A percentile compares a stretch with the other conserved stretches of the same genome.
Evolutionary conservation across 2,888 invertebrate genomes (phyloP).

Genomic region (Paralinhomoeus sp.): DNA sequence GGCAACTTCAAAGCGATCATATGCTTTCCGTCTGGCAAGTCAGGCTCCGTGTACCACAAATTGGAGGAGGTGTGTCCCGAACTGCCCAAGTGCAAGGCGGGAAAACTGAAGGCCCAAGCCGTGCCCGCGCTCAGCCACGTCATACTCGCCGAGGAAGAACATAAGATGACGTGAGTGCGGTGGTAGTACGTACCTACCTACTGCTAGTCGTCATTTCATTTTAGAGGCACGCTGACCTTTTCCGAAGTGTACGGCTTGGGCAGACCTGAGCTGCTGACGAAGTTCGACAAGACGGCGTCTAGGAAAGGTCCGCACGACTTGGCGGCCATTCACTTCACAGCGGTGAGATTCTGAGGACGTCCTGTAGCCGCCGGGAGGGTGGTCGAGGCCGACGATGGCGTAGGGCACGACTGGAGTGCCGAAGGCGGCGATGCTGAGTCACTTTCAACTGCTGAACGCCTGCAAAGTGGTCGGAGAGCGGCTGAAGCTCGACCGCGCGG

Average conservation of each 20-base stretch:
- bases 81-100: conserved; percentile 14
- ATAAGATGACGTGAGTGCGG: neutral
- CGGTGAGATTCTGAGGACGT: conserved; percentile 7
- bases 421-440: conserved; percentile 17
- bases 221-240: conserved; percentile 17
- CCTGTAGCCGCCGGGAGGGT: neutral
- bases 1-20: conserved; percentile 28
- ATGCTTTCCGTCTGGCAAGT: conserved; percentile 23
- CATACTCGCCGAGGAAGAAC: conserved; percentile 25
- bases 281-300: neutral
- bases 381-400: conserved; percentile 1
- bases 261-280: conserved; percentile 7
- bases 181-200: neutral
- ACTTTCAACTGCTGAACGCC: conserved; percentile 21
- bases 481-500: neutral
- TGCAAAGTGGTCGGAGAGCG: conserved; percentile 13
- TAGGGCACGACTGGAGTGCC: conserved; percentile 18
- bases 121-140: conserved; percentile 27
- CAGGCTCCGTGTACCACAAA: conserved; percentile 23
- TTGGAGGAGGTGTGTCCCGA: conserved; percentile 24
- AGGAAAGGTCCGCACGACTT: conserved; percentile 8
- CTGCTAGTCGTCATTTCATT: conserved; percentile 1
- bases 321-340: conserved; percentile 19
- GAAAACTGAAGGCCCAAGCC: conserved; percentile 16
- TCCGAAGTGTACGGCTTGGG: conserved; percentile 17